Percentiles rank a stretch among this genome's conserved stretches.
These are phyloP conservation scores for Bombus balteatus DNA, from an alignment of 1,140 invertebrate species.

Conservation along the genomic window DNA sequence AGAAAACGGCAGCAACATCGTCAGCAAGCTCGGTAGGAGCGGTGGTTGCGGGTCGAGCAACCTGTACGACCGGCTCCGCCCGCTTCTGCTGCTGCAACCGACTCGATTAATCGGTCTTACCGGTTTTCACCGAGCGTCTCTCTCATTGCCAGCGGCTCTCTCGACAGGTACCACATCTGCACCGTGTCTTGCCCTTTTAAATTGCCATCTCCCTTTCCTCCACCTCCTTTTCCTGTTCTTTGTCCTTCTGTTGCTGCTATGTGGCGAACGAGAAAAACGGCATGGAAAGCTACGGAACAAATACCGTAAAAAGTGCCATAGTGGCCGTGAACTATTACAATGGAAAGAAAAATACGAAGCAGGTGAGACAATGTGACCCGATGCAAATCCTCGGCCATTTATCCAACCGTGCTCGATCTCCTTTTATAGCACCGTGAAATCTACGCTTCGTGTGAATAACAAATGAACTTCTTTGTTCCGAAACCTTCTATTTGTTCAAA, in stretches of 20 bases:
- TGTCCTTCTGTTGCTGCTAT: not conserved
- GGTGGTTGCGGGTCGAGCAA: conserved; percentile 45
- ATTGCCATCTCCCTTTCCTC: conserved; percentile 4
- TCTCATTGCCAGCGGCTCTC: conserved; percentile 35
- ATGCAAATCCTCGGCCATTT: conserved; percentile 3
- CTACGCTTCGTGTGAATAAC: not conserved
- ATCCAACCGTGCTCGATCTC: not conserved
- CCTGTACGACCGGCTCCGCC: conserved; percentile 72
- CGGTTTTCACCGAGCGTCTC: conserved; percentile 64
- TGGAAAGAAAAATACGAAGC: not conserved
- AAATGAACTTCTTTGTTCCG: not conserved
- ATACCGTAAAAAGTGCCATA: not conserved
- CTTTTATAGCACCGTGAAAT: conserved; percentile 3
- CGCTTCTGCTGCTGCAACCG: conserved; percentile 45
- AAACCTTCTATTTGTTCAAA: not conserved
- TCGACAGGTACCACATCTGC: conserved; percentile 52
- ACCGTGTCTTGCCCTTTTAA: conserved; percentile 19
- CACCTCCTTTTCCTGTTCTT: not conserved
- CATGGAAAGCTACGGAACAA: not conserved
- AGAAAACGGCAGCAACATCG: conserved; percentile 55
- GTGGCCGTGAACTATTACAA: not conserved
- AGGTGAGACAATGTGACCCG: not conserved
- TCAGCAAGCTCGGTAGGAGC: conserved; percentile 36
- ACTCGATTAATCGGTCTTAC: conserved; percentile 73
- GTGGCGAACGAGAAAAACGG: not conserved